Conservation (phyloP, 1,140 invertebrate genomes). For the Pteromalus puparum region DNA sequence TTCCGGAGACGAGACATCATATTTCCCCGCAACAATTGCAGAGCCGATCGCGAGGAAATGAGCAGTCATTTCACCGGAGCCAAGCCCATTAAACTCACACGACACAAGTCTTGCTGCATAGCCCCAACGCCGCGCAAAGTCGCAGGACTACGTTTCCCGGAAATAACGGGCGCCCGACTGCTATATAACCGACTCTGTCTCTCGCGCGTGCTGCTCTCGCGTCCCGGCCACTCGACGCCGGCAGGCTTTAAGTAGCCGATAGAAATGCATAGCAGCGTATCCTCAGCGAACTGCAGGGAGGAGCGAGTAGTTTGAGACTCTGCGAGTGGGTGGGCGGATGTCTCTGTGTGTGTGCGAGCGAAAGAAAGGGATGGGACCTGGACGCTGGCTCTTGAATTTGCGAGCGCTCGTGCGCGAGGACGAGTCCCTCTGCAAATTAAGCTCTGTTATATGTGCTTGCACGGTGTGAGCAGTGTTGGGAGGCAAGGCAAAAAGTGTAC, state of each 20-base stretch:
- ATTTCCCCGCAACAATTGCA: not conserved
- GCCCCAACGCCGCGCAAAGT: not conserved
- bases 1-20: not conserved
- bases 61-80: not conserved
- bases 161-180: slow-evolving; percentile 46
- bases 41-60: not conserved
- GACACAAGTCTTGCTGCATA: not conserved
- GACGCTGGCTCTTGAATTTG: slow-evolving; percentile 28
- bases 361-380: not conserved
- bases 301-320: slow-evolving; percentile 15
- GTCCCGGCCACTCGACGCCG: slow-evolving; percentile 5
- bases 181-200: not conserved
- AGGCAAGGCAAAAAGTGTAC: not conserved
- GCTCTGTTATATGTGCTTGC: not conserved
- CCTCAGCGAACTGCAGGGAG: not conserved
- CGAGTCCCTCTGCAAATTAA: slow-evolving; percentile 28
- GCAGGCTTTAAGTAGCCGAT: slow-evolving; percentile 65
- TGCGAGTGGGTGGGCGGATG: not conserved
- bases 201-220: slow-evolving; percentile 45
- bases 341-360: not conserved
- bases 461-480: not conserved
- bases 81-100: not conserved
- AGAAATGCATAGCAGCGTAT: slow-evolving; percentile 67
- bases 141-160: slow-evolving; percentile 25
- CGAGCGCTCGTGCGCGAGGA: not conserved